Conservation (phyloP, 2,113 vertebrate species). For the Marmota flaviventris region DNA sequence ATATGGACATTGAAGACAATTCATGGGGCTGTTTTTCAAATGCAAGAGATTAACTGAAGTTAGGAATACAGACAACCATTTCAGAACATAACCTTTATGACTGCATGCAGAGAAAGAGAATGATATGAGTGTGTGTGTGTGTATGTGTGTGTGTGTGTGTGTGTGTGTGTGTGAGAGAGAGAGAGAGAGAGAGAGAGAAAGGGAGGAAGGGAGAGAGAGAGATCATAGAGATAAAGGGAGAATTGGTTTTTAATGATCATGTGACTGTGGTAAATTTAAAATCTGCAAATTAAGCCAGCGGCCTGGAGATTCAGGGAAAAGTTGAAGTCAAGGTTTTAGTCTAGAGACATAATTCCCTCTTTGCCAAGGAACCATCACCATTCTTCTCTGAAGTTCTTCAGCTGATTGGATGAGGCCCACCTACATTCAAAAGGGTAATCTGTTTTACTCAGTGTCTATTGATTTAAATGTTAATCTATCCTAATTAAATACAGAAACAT, state of each 20-base stretch:
- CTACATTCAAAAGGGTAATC: not conserved
- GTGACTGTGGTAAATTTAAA: not conserved
- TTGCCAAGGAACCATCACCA: not conserved
- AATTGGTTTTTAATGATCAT: not conserved
- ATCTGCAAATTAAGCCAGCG: not conserved
- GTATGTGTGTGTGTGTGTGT: not conserved
- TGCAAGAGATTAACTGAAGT: not conserved
- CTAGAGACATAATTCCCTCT: not conserved
- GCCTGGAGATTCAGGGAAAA: not conserved
- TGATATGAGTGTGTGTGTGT: too few relatives aligned
- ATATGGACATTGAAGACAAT: not conserved
- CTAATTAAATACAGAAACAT: not conserved
- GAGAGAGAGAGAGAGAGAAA: not conserved
- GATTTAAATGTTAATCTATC: not conserved
- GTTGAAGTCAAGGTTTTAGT: not conserved
- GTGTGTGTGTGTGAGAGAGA: too few relatives aligned
- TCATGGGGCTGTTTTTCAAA: constrained; percentile 7
- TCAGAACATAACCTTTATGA: not conserved
- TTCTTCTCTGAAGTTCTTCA: not conserved
- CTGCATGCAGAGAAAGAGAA: not conserved
- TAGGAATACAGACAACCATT: not conserved
- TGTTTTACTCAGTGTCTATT: not conserved
- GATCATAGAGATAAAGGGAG: too few relatives aligned
- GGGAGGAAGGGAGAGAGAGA: too few relatives aligned
- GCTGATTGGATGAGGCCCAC: not conserved